These are phyloP conservation scores for Chelon auratus DNA, from an alignment of 2,797 vertebrate genomes.

Conservation along the genomic window DNA sequence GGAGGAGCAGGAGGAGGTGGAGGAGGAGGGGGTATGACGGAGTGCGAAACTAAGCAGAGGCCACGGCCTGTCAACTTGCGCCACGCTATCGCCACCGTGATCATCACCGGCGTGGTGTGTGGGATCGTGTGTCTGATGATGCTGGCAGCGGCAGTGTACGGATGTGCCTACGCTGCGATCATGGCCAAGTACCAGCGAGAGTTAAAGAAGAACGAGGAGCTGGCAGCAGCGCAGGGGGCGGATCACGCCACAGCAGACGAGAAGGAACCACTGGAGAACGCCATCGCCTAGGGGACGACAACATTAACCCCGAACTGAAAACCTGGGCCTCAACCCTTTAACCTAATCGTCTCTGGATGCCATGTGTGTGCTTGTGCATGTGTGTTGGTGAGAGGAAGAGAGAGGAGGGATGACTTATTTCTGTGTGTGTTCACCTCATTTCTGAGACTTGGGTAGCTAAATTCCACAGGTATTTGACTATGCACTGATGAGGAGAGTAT, in stretches of 20 bases:
- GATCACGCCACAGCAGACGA: conserved; percentile 78
- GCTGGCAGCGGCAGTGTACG: conserved; percentile 93
- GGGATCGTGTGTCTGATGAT: conserved; percentile 97
- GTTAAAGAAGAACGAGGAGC: conserved; percentile 85
- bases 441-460: conserved; percentile 73
- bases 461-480: conserved; percentile 76
- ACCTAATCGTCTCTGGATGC: conserved; percentile 58
- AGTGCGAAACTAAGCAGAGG: conserved; percentile 90
- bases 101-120: conserved; percentile 95
- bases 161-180: conserved; percentile 94
- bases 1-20: conserved; percentile 62
- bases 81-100: conserved; percentile 94
- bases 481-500: conserved; percentile 73
- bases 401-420: conserved; percentile 40
- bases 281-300: conserved; percentile 81
- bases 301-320: conserved; percentile 47
- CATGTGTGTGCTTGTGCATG: conserved; percentile 46
- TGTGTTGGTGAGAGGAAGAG: conserved; percentile 25
- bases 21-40: conserved; percentile 61
- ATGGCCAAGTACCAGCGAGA: conserved; percentile 90
- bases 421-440: conserved; percentile 48
- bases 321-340: conserved; percentile 74
- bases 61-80: conserved; percentile 89
- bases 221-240: conserved; percentile 66
- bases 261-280: conserved; percentile 86